phyloP scores from a whole-genome alignment of 2,113 vertebrate species.

The Polypterus senegalus region DNA sequence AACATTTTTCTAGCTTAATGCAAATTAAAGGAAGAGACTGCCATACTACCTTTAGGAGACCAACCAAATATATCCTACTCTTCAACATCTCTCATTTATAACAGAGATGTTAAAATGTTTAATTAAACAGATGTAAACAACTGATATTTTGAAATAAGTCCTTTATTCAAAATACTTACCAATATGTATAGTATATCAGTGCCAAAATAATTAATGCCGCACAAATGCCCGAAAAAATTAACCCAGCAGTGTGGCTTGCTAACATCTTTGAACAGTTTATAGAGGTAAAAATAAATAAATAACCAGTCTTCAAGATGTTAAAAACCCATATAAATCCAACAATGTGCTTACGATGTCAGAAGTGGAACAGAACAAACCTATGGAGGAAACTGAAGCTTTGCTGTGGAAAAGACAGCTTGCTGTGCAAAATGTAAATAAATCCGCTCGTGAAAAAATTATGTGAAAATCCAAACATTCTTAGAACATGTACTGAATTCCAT shows the following conservation, averaged over 20 bases:
- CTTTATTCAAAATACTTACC: slow-evolving; percentile 37
- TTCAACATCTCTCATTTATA: no score
- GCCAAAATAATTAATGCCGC: slow-evolving; percentile 35
- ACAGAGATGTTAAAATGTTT: no score
- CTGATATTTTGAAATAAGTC: no score
- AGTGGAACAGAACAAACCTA: slow-evolving; percentile 38
- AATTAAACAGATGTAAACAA: no score
- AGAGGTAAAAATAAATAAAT: slow-evolving; percentile 13
- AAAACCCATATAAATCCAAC: slow-evolving; percentile 19
- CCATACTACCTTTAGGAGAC: no score
- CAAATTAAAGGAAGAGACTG: no score
- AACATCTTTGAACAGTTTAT: slow-evolving; percentile 34
- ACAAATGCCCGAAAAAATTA: slow-evolving; percentile 51
- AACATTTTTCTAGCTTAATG: no score
- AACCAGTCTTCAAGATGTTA: not conserved
- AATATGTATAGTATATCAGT: slow-evolving; percentile 59
- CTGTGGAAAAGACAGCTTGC: slow-evolving; percentile 18
- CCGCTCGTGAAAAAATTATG: not conserved
- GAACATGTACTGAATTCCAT: not conserved
- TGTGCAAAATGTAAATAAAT: slow-evolving; percentile 10
- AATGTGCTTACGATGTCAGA: slow-evolving; percentile 30
- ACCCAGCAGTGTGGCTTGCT: slow-evolving; percentile 31
- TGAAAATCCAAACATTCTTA: not conserved
- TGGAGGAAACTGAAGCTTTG: slow-evolving; percentile 17
- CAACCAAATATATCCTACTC: no score